Evolutionary conservation across 2,797 vertebrate species (phyloP), one percentile per base, ranked within the genome.

Genomic region (Cynodonichthys magdalenae): DNA sequence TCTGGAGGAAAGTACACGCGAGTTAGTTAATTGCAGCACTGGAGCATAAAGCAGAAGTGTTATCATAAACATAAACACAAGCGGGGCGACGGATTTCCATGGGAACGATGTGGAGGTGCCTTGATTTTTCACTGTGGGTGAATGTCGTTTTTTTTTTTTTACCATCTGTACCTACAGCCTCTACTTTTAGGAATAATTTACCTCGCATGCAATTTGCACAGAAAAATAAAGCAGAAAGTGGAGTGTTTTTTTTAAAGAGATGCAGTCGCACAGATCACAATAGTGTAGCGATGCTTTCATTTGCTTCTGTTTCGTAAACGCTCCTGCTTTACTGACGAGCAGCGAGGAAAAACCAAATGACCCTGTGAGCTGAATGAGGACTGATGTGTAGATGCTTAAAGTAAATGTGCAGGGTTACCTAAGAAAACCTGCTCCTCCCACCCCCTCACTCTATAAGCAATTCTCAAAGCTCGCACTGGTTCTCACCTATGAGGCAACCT

Each of bases 401-500:
- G 48, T 15, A 42, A 60, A 53, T 69, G 57, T 53, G 54, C 50
- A 18, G 27, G 17, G 74, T 60, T 73, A 67, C 75, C 51, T 60
- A 65, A 74, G 79, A 81, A 74, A 24, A 29, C 63, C 66, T 20
- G 19, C 57, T 56, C 46, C 39, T 51, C 53, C 50, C 65, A 28
- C 42, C 58, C 41, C 8, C 39, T 46, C 31, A 31, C 66, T 42
- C 47, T 66, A 74, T 73, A 66, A 61, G 54, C 66, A 60, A 62
- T 53, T 65, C 62, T 82, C 49, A 71, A 70, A 74, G 74, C 69
- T 41, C 1, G 1, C 31, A 0, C 62, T 53, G 62, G 46, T 64
- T 70, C 71, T 79, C 67, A 88, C 74, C 74, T 82, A 82, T 66
- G 53, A 80, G 70, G 69, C 72, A 77, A 74, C 77, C 71, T 75